Evolutionary conservation across 2,113 vertebrate genomes (phyloP), one percentile per base, ranked within the genome.

Genomic region (Eublepharis macularius): DNA sequence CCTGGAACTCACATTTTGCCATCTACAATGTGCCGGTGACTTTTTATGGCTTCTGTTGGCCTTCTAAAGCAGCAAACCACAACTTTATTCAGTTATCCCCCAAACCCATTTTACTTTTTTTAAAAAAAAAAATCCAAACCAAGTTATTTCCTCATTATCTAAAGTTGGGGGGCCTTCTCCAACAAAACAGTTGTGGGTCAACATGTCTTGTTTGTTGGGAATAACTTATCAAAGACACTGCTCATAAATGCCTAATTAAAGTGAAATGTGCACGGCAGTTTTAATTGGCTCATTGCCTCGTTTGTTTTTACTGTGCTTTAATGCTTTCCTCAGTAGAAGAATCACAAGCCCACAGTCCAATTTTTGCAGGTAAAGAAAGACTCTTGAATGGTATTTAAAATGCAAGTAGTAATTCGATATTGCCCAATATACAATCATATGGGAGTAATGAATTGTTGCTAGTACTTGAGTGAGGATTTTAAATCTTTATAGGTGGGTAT

Each of bases 201-300:
- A 51, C 60, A 85, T 90, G 89, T 89, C 89, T 81, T 82, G 80
- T 91, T 87, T 70, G 63, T 63, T 90, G 93, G 92, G 93, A 94
- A 91, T 94, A 93, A 92, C 87, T 79, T 86, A 94, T 92, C 92
- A 89, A 87, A 91, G 88, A 87, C 81, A 0, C 81, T 92, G 92
- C 88, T 93, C 92, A 84, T 94, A 93, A 93, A 93, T 89, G 92
- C 90, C 92, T 93, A 95, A 94, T 95, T 94, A 94, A 94, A 95
- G 88, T 90, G 81, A 93, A 0, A 94, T 93, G 91, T 89, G 88
- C 66, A 92, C 88, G 91, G 66, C 79, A 63, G n/a, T 92, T 93
- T 91, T 93, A 95, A 93, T 92, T 95, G 90, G 77, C 81, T 93
- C 89, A 87, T 94, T 95, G 92, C 86, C 89, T 93, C 94, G 92